A percentile compares a stretch with the other conserved stretches of the same genome.
These are phyloP conservation scores for Nowickia ferox DNA, from an alignment of 2,888 invertebrate genomes.

Conservation along the genomic window DNA sequence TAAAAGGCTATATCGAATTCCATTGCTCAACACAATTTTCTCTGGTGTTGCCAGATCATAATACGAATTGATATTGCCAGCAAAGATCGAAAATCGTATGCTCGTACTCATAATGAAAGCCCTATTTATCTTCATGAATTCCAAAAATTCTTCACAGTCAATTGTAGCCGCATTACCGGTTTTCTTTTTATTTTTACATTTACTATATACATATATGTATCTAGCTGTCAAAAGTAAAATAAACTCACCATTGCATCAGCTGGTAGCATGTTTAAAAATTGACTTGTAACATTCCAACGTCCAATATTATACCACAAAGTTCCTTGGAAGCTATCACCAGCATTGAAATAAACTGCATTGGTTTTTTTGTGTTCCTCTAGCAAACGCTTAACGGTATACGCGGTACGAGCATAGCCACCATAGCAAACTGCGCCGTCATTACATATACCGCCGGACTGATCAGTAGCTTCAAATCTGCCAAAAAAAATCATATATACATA, in stretches of 20 bases:
- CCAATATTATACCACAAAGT: constrained; percentile 92
- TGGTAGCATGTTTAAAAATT: constrained; percentile 89
- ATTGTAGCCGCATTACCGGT: too few relatives aligned
- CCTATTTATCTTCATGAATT: too few relatives aligned
- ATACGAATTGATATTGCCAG: too few relatives aligned
- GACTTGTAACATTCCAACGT: constrained; percentile 89
- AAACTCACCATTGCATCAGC: constrained; percentile 89
- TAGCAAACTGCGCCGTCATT: constrained; percentile 85
- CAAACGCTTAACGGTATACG: constrained; percentile 84
- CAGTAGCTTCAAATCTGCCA: constrained; percentile 86
- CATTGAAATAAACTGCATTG: constrained; percentile 89
- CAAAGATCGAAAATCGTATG: too few relatives aligned
- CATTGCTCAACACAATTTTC: too few relatives aligned
- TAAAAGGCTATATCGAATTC: too few relatives aligned
- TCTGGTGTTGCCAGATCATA: too few relatives aligned
- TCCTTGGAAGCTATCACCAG: constrained; percentile 93
- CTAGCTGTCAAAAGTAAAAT: neutral
- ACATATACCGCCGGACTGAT: constrained; percentile 85
- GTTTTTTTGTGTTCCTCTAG: constrained; percentile 82
- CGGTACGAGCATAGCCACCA: constrained; percentile 88
- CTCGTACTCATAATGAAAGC: too few relatives aligned
- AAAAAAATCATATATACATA: neutral
- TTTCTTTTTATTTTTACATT: neutral
- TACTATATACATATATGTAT: neutral
- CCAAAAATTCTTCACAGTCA: too few relatives aligned